A percentile compares a stretch with the other conserved stretches of the same genome.
phyloP scores from a whole-genome alignment of 2,797 vertebrate species.

The Knipowitschia caucasica region DNA sequence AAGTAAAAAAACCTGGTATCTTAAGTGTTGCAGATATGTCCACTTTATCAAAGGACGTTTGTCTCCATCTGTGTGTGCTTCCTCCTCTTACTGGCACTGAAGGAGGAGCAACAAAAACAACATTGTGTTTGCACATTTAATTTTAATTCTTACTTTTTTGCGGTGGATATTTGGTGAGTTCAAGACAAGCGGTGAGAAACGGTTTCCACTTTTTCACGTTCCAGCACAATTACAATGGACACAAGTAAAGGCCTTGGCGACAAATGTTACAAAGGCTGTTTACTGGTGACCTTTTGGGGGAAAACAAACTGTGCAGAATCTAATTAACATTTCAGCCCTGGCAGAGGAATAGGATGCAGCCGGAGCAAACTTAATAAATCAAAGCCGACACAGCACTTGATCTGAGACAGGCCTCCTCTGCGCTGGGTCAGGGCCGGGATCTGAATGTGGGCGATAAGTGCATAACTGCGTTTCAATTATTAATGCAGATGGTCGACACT shows the following conservation, averaged over 20 bases:
- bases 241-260: slow-evolving; percentile 16
- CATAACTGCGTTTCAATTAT: slow-evolving; percentile 23
- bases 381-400: slow-evolving; percentile 1
- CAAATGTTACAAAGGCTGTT: slow-evolving; percentile 23
- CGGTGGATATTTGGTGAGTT: slow-evolving; percentile 16
- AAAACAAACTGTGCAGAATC: slow-evolving; percentile 17
- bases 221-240: slow-evolving; percentile 21
- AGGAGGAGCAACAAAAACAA: no score
- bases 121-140: no score
- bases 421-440: not conserved
- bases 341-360: slow-evolving; percentile 10
- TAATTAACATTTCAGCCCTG: slow-evolving; percentile 19
- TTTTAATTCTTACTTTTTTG: no score
- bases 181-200: slow-evolving; percentile 10
- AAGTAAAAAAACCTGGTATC: no score
- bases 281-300: slow-evolving; percentile 41
- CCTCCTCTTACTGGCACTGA: no score
- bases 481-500: slow-evolving; percentile 1
- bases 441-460: not conserved
- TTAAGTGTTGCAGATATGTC: no score
- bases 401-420: slow-evolving; percentile 6
- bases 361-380: slow-evolving; percentile 10
- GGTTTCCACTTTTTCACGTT: slow-evolving; percentile 27
- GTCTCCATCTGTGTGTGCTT: no score
- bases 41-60: no score